phyloP scores from a whole-genome alignment of 1,140 invertebrate genomes.

The Ooceraea biroi region DNA sequence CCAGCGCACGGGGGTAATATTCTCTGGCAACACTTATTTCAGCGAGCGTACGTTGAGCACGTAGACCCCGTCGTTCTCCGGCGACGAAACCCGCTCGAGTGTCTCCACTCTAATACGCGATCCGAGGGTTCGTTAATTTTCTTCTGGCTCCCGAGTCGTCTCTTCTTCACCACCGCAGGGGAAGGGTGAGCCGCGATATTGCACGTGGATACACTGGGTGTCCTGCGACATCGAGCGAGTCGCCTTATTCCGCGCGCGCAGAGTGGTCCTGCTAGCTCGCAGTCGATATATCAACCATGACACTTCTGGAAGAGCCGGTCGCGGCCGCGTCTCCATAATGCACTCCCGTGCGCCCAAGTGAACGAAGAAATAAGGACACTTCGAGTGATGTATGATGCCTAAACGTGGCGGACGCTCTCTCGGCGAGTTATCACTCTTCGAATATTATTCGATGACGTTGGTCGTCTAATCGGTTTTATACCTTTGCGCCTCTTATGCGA shows the following conservation, averaged over 20 bases:
- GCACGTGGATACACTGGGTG: constrained; percentile 22
- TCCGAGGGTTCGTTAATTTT: constrained; percentile 66
- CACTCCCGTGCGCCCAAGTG: constrained; percentile 15
- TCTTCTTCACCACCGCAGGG: constrained; percentile 7
- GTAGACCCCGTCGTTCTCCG: neutral
- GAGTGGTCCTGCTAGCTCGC: neutral
- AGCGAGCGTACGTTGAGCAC: constrained; percentile 45
- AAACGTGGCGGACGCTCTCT: constrained; percentile 27
- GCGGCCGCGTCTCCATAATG: constrained; percentile 24
- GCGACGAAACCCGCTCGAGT: constrained; percentile 20
- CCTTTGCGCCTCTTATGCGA: neutral
- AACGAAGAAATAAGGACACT: constrained; percentile 18
- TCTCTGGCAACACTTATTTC: constrained; percentile 67
- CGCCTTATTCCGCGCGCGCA: neutral
- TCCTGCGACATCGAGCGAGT: constrained; percentile 7
- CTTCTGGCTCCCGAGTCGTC: constrained; percentile 38
- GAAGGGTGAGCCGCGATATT: neutral
- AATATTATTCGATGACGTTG: constrained; percentile 24
- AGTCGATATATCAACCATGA: constrained; percentile 49
- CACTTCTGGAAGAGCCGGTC: constrained; percentile 29
- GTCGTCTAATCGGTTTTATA: constrained; percentile 15
- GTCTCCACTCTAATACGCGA: constrained; percentile 62
- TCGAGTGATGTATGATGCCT: constrained; percentile 39
- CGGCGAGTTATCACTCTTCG: constrained; percentile 24
- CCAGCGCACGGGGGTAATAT: neutral